Percentiles rank a stretch among this genome's conserved stretches.
These are phyloP conservation scores for Datnioides undecimradiatus DNA, from an alignment of 2,113 vertebrate species.

Conservation along the genomic window DNA sequence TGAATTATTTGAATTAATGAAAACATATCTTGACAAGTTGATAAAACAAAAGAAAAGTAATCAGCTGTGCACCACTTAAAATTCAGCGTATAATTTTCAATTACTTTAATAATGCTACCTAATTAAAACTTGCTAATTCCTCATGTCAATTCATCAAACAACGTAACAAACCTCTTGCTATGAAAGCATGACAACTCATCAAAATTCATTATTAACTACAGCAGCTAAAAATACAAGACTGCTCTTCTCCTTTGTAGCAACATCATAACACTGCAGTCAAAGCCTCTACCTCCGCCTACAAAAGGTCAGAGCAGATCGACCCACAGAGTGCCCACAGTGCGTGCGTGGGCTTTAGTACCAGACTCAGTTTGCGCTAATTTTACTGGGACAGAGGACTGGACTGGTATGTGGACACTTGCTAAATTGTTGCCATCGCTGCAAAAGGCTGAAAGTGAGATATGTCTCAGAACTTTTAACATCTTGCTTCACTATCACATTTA, in stretches of 20 bases:
- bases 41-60: neutral
- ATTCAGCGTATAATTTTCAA: neutral
- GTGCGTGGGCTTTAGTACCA: slow-evolving; percentile 31
- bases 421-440: neutral
- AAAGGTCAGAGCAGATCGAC: slow-evolving; percentile 51
- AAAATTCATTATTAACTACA: slow-evolving; percentile 12
- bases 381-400: slow-evolving; percentile 14
- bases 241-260: slow-evolving; percentile 23
- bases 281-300: slow-evolving; percentile 40
- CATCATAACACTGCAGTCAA: slow-evolving; percentile 37
- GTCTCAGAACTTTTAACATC: neutral
- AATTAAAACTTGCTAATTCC: neutral
- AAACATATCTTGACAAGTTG: neutral
- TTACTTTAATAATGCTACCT: neutral
- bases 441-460: neutral
- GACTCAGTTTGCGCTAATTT: slow-evolving; percentile 25
- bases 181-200: neutral
- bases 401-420: neutral
- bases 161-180: neutral
- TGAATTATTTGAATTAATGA: neutral
- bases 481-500: neutral
- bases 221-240: slow-evolving; percentile 34
- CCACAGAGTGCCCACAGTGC: slow-evolving; percentile 27
- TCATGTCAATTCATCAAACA: neutral
- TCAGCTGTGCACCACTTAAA: neutral